Evolutionary conservation across 2,888 invertebrate genomes (phyloP).

Genomic region (Lymantria monacha): DNA sequence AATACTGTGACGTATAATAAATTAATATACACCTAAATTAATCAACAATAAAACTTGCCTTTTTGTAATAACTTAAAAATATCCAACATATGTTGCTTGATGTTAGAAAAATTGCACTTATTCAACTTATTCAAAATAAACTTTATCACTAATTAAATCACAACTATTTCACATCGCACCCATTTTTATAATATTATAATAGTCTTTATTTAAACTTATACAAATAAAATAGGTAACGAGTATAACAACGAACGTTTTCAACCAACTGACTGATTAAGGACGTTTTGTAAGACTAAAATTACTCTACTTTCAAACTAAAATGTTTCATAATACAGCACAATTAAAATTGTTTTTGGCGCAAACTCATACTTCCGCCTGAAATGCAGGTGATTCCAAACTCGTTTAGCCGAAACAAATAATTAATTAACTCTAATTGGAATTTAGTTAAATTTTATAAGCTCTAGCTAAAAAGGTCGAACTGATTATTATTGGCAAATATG

Average conservation of each 20-base stretch:
- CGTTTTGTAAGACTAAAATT: conserved; percentile 54
- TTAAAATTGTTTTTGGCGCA: conserved; percentile 44
- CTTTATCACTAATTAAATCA: background rate
- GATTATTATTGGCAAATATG: no score
- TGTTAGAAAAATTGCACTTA: background rate
- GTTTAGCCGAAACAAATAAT: conserved; percentile 67
- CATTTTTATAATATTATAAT: conserved; percentile 18
- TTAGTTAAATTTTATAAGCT: conserved; percentile 33
- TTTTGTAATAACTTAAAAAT: background rate
- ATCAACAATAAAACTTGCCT: background rate
- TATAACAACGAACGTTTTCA: conserved; percentile 48
- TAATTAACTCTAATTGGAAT: conserved; percentile 58
- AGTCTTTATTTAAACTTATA: conserved; percentile 28
- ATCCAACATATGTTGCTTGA: conserved; percentile 1
- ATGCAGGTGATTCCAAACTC: conserved; percentile 54
- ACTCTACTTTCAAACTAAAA: conserved; percentile 39
- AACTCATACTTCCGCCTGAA: conserved; percentile 45
- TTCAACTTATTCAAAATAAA: background rate
- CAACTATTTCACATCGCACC: conserved; percentile 3
- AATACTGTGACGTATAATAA: no score
- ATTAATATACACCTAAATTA: no score
- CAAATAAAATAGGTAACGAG: conserved; percentile 34
- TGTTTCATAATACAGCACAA: conserved; percentile 34
- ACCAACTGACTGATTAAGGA: conserved; percentile 62
- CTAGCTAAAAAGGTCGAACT: background rate